phyloP scores from a whole-genome alignment of 1,140 invertebrate genomes.

The Sarcophaga bullata region DNA sequence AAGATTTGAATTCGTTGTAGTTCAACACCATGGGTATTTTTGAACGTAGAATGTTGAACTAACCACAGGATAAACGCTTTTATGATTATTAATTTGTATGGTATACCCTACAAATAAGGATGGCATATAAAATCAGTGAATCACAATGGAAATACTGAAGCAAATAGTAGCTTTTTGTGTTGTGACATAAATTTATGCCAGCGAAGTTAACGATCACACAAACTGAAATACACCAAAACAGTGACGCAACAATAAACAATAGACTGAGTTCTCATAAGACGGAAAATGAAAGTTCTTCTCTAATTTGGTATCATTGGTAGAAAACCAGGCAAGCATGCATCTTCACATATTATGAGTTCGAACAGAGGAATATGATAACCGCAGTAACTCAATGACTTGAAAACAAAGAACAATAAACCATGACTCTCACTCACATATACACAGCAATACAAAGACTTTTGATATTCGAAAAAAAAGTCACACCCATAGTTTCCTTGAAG shows the following conservation, averaged over 20 bases:
- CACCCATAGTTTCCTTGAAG: not conserved
- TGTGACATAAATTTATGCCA: too few relatives aligned
- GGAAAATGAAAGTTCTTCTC: too few relatives aligned
- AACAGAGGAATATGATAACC: not conserved
- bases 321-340: not conserved
- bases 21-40: not conserved
- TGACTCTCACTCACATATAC: not conserved
- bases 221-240: too few relatives aligned
- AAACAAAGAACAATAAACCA: conserved; percentile 2
- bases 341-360: not conserved
- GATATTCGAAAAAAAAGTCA: not conserved
- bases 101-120: too few relatives aligned
- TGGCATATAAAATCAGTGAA: too few relatives aligned
- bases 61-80: conserved; percentile 34
- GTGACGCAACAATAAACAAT: too few relatives aligned
- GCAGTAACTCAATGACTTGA: not conserved
- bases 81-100: conserved; percentile 35
- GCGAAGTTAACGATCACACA: too few relatives aligned
- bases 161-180: too few relatives aligned
- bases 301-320: not conserved
- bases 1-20: not conserved
- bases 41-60: conserved; percentile 2
- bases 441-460: not conserved
- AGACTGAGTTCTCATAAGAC: too few relatives aligned
- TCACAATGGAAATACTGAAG: too few relatives aligned